phyloP scores from a whole-genome alignment of 1,140 invertebrate species.

The Eufriesea mexicana region DNA sequence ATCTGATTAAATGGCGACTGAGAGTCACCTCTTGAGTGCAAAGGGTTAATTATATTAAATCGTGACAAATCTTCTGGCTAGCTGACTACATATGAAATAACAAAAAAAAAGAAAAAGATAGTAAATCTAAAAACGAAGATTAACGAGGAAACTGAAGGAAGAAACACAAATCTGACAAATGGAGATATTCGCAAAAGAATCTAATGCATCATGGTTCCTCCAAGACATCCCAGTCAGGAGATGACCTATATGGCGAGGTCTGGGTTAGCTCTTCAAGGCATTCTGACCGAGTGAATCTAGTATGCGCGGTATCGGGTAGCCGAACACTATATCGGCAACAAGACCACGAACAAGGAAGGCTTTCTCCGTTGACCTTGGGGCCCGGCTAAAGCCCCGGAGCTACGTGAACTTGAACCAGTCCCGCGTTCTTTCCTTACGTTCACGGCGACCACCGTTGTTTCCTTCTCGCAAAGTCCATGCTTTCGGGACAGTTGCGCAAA shows the following conservation, averaged over 20 bases:
- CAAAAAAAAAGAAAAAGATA: no score
- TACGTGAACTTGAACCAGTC: constrained; percentile 80
- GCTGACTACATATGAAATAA: no score
- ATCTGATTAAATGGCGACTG: no score
- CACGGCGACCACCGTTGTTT: neutral
- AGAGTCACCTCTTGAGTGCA: no score
- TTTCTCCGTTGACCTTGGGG: constrained; percentile 75
- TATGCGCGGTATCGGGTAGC: constrained; percentile 42
- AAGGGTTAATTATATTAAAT: no score
- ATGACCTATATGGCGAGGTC: neutral
- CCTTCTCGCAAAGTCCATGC: neutral
- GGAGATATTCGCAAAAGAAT: no score
- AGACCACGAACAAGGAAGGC: constrained; percentile 72
- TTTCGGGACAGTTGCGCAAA: constrained; percentile 26
- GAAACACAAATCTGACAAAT: no score
- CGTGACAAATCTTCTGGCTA: no score
- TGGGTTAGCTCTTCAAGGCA: constrained; percentile 26
- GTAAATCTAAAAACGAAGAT: neutral
- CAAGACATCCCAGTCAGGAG: neutral
- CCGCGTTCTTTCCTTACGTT: constrained; percentile 62
- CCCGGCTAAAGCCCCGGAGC: constrained; percentile 70
- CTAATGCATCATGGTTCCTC: neutral
- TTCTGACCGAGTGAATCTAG: constrained; percentile 43
- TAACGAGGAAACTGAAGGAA: no score
- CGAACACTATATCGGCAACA: constrained; percentile 55